Base-by-base conservation (phyloP, 2,888 invertebrate species). In the Chesias legatella region DNA sequence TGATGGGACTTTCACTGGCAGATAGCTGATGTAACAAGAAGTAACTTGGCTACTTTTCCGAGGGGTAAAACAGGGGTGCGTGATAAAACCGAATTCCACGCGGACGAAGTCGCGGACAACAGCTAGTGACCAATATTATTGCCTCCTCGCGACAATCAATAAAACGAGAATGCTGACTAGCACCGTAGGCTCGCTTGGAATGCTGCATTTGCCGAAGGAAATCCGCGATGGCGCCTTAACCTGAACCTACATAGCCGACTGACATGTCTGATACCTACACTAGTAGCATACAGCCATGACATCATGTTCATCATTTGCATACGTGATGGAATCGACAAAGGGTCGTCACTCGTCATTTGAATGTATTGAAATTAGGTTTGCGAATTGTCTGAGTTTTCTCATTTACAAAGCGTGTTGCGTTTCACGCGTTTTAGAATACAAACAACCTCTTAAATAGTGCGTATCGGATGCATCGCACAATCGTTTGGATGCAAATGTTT, bases 191-290 rank as follows among this genome's bases (percentile, higher is more conserved):
- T 68, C 73, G 80, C 70, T 43, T 58, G 77, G 84, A 81, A 86
- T 86, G 79, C 62, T 77, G 80, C 80, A 79, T 71, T 68, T 64
- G 69, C 64, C 75, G 79, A 76, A 83, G 83, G 86, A 85, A 84
- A 85, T 86, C 84, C 84, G 88, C 79, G 70, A 74, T 63, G 76
- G 79, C 76, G 80, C 76, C 73, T 72, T 67, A 60, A 59, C 67
- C 62, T 57, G 66, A 73, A 70, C 72, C 70, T 73, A 72, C 66
- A 65, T 67, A 67, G 57, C 50, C 50, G 43, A 41, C 48, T 33
- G 42, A 61, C 50, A 60, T 62, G 64, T 64, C 62, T 62, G 62
- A 60, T 71, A 63, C 53, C 62, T 65, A 56, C 53, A 58, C 55
- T 46, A 23, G 20, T 30, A 13, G 28, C 33, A 29, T n/a, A 57